Percentiles rank a stretch among this genome's conserved stretches.
Evolutionary conservation across 1,140 invertebrate species (phyloP).

Genomic region (Pseudomyrmex concolor): DNA sequence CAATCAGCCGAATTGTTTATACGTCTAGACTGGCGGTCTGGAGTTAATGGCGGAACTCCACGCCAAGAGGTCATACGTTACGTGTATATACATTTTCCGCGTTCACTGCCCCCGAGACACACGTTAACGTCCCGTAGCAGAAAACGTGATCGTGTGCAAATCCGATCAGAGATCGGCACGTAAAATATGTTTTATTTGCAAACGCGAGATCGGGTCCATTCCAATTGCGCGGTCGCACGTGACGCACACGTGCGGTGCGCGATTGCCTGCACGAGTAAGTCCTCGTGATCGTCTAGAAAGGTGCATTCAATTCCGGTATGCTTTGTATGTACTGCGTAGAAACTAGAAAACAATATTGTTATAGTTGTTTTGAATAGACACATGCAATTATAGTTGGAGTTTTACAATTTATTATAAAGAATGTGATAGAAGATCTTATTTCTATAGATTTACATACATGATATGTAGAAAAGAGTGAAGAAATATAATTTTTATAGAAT

Average conservation of each 20-base stretch:
- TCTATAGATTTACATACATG: too few relatives aligned
- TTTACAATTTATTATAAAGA: background rate
- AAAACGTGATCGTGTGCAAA: constrained; percentile 56
- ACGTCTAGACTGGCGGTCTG: background rate
- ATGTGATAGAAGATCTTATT: too few relatives aligned
- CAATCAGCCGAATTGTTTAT: constrained; percentile 40
- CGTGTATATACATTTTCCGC: constrained; percentile 55
- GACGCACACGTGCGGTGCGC: constrained; percentile 49
- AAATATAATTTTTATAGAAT: too few relatives aligned
- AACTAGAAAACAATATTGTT: too few relatives aligned
- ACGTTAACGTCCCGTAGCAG: constrained; percentile 41
- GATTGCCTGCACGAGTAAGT: constrained; percentile 52
- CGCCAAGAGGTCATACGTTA: too few relatives aligned
- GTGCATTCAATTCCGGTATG: constrained; percentile 9
- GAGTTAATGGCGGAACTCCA: background rate
- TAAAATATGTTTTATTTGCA: constrained; percentile 58
- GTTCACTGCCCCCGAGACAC: constrained; percentile 55
- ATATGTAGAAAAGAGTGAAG: too few relatives aligned
- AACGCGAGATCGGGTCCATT: constrained; percentile 35
- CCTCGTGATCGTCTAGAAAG: constrained; percentile 58
- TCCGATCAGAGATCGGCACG: constrained; percentile 51
- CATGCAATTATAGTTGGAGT: background rate
- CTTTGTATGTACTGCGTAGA: background rate
- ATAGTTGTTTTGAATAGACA: too few relatives aligned
- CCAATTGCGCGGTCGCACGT: constrained; percentile 55